Percentiles rank a stretch among this genome's conserved stretches.
These are phyloP conservation scores for Coleophora flavipennella DNA, from an alignment of 2,888 invertebrate genomes.

Conservation along the genomic window DNA sequence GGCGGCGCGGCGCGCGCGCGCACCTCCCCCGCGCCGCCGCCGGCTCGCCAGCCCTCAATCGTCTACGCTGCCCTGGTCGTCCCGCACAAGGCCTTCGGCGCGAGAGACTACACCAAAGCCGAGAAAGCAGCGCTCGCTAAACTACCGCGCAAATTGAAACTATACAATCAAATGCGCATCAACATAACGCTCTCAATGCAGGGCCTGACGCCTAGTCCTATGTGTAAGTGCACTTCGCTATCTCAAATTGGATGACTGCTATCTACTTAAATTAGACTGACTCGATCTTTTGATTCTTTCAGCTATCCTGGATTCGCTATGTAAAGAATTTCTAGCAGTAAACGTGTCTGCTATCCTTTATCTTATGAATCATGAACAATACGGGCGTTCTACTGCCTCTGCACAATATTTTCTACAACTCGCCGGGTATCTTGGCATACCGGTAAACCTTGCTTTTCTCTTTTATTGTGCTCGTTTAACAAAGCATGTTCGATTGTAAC, in stretches of 20 bases:
- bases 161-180: constrained; percentile 80
- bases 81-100: constrained; percentile 83
- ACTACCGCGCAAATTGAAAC: constrained; percentile 77
- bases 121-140: constrained; percentile 77
- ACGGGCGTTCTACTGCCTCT: constrained; percentile 93
- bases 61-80: constrained; percentile 81
- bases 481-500: no score
- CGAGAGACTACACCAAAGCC: constrained; percentile 80
- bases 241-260: not conserved
- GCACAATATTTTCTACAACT: constrained; percentile 95
- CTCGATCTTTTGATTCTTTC: constrained; percentile 51
- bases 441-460: constrained; percentile 59
- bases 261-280: constrained; percentile 11
- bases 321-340: constrained; percentile 89
- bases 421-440: constrained; percentile 94
- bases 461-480: no score
- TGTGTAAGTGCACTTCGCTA: constrained; percentile 69
- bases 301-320: constrained; percentile 91
- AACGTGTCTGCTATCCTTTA: constrained; percentile 95
- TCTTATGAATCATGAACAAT: constrained; percentile 96
- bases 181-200: constrained; percentile 79
- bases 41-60: constrained; percentile 64
- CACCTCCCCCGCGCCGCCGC: constrained; percentile 58
- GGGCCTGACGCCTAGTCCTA: constrained; percentile 83
- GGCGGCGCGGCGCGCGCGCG: constrained; percentile 52